These are phyloP conservation scores for Tetramorium alpestre DNA, from an alignment of 1,140 invertebrate genomes.

Conservation along the genomic window DNA sequence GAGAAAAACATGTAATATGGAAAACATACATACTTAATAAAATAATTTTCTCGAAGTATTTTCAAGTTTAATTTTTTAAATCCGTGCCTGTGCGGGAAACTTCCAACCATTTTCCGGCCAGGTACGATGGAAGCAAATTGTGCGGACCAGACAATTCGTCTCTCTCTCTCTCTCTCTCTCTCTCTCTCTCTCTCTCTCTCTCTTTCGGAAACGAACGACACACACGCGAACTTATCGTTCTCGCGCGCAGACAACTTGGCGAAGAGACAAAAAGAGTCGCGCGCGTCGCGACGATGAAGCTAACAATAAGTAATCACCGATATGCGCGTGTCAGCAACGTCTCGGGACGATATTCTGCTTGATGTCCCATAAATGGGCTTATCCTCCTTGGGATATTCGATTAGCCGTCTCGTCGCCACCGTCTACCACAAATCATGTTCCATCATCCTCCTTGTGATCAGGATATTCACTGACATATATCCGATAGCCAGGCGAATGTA, in stretches of 20 bases:
- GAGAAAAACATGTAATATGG: too few species aligned
- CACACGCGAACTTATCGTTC: constrained; percentile 5
- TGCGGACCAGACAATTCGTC: neutral
- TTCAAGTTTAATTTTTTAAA: neutral
- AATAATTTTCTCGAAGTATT: neutral
- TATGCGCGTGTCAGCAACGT: constrained; percentile 22
- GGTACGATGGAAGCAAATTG: constrained; percentile 56
- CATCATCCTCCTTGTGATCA: neutral
- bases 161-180: neutral
- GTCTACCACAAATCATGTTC: constrained; percentile 1
- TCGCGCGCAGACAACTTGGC: constrained; percentile 55
- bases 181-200: neutral
- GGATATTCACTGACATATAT: constrained; percentile 15
- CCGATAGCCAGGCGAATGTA: neutral
- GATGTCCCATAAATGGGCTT: constrained; percentile 37
- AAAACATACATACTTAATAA: neutral
- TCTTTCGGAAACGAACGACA: constrained; percentile 14
- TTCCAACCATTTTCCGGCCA: constrained; percentile 23
- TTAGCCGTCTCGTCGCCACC: neutral
- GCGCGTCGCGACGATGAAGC: constrained; percentile 56
- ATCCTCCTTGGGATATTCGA: constrained; percentile 23
- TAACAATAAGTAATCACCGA: constrained; percentile 44
- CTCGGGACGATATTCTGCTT: neutral
- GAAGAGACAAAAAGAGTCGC: constrained; percentile 62
- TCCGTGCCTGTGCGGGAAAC: neutral